A percentile compares a stretch with the other conserved stretches of the same genome.
phyloP scores from a whole-genome alignment of 2,797 vertebrate species.

The Monodelphis domestica region DNA sequence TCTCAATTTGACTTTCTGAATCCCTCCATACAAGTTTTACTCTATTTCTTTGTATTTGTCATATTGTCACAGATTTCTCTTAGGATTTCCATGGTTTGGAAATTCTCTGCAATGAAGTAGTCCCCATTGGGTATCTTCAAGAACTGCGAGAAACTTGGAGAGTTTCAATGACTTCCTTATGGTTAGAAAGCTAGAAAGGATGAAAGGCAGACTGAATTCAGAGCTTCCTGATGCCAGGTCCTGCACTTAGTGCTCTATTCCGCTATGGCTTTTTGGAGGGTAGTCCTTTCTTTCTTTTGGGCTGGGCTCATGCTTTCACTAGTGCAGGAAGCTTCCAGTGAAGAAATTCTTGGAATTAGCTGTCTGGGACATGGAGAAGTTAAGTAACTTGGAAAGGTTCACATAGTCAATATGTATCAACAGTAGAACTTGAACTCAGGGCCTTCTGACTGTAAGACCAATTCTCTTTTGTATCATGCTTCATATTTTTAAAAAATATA shows the following conservation, averaged over 20 bases:
- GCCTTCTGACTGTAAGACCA: background rate
- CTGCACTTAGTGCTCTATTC: background rate
- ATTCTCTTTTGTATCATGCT: background rate
- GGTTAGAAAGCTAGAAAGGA: background rate
- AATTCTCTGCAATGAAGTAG: background rate
- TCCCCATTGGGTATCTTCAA: background rate
- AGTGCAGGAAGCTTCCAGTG: background rate
- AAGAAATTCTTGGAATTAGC: background rate
- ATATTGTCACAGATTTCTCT: background rate
- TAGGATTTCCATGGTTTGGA: background rate
- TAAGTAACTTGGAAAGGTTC: background rate
- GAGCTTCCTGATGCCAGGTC: background rate
- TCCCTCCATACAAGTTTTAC: background rate
- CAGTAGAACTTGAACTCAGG: background rate
- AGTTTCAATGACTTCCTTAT: background rate
- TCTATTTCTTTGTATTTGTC: background rate
- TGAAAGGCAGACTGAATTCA: background rate
- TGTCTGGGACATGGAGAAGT: background rate
- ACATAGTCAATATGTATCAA: background rate
- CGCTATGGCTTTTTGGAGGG: no score
- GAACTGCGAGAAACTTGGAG: background rate
- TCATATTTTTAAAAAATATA: background rate
- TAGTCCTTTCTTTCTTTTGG: background rate
- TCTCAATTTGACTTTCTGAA: background rate
- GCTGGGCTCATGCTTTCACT: background rate